Evolutionary conservation across 2,113 vertebrate genomes (phyloP).

Genomic region (Pteruthius melanotis): DNA sequence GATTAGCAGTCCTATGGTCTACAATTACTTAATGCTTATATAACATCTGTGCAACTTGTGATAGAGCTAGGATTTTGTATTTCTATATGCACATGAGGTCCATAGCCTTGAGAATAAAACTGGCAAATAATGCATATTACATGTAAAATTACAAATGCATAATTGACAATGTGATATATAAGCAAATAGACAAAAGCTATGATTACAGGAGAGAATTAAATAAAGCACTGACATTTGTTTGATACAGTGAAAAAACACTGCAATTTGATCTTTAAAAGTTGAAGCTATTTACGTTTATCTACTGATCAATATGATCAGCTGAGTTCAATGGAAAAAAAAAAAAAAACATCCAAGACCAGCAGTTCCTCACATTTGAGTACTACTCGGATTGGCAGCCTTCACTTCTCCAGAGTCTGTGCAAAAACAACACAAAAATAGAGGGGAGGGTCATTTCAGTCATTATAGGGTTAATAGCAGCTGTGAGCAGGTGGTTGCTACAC

Average conservation of each 20-base stretch:
- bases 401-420: conserved; percentile 88
- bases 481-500: conserved; percentile 77
- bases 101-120: conserved; percentile 86
- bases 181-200: conserved; percentile 82
- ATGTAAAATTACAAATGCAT: conserved; percentile 93
- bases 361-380: conserved; percentile 84
- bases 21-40: conserved; percentile 94
- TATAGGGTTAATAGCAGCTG: conserved; percentile 76
- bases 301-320: conserved; percentile 99
- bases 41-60: conserved; percentile 94
- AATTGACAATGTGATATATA: conserved; percentile 87
- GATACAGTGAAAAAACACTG: conserved; percentile 97
- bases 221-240: conserved; percentile 87
- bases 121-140: conserved; percentile 90
- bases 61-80: conserved; percentile 81
- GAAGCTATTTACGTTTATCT: conserved; percentile 85
- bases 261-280: conserved; percentile 82
- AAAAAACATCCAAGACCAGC: conserved; percentile 81
- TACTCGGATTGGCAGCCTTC: conserved; percentile 89
- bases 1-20: conserved; percentile 97
- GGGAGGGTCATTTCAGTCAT: conserved; percentile 75
- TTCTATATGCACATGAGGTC: conserved; percentile 91
- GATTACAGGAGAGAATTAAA: conserved; percentile 84
- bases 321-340: conserved; percentile 81
- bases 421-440: conserved; percentile 78